Conservation (phyloP, 1,140 invertebrate species). For the Trichonephila clavipes region DNA sequence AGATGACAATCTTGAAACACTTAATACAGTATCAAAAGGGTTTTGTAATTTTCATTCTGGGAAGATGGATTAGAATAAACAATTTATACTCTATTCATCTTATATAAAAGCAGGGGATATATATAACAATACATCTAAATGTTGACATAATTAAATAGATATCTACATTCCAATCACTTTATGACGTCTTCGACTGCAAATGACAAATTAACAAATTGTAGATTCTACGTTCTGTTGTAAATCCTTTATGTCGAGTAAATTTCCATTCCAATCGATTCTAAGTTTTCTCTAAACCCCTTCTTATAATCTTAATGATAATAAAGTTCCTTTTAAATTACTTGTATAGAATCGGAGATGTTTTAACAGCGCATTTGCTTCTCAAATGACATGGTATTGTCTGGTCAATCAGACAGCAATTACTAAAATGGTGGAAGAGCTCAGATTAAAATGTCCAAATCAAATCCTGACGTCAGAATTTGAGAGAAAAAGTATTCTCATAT, state of each 20-base stretch:
- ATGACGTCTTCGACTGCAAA: too few relatives aligned
- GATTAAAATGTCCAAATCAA: background rate
- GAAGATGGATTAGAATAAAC: too few relatives aligned
- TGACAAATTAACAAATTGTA: too few relatives aligned
- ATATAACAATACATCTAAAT: too few relatives aligned
- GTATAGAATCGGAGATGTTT: background rate
- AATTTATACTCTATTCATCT: too few relatives aligned
- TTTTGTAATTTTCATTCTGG: too few relatives aligned
- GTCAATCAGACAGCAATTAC: background rate
- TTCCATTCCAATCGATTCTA: background rate
- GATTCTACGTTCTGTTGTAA: background rate
- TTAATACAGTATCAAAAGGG: too few relatives aligned
- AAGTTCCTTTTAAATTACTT: background rate
- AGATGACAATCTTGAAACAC: too few relatives aligned
- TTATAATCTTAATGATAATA: background rate
- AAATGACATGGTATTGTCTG: background rate
- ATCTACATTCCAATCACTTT: too few relatives aligned
- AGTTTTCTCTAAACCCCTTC: background rate
- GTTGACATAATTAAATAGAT: too few relatives aligned
- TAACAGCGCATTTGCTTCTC: background rate
- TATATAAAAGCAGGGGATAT: too few relatives aligned
- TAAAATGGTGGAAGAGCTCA: background rate
- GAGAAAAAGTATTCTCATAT: too few relatives aligned
- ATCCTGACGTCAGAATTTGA: background rate
- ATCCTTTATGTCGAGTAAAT: background rate